Percentiles rank a stretch among this genome's conserved stretches.
phyloP scores from a whole-genome alignment of 2,113 vertebrate species.

The Columba janthina region DNA sequence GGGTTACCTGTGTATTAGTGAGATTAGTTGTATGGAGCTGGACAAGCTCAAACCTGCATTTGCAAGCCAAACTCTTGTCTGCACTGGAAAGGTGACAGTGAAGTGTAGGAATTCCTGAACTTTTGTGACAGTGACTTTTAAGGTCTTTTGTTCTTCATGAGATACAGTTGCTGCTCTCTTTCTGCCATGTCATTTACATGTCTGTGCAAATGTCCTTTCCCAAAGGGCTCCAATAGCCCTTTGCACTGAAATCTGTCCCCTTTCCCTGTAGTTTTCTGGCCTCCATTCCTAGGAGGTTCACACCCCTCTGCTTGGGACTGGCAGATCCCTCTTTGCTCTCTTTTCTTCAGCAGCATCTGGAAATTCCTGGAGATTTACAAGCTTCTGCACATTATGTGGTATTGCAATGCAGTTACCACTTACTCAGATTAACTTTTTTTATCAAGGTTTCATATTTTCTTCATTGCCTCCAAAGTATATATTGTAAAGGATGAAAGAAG shows the following conservation, averaged over 20 bases:
- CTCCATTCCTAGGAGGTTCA: background rate
- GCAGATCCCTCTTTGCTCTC: background rate
- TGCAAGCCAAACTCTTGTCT: background rate
- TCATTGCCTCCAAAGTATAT: background rate
- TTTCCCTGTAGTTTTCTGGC: background rate
- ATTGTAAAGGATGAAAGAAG: background rate
- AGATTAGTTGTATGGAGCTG: background rate
- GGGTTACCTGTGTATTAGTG: background rate
- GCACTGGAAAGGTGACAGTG: background rate
- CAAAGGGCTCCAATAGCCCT: background rate
- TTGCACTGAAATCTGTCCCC: background rate
- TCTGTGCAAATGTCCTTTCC: rapidly evolving
- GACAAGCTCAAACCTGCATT: background rate
- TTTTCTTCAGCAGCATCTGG: background rate
- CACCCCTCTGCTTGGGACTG: background rate
- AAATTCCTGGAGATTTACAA: background rate
- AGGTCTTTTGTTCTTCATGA: background rate
- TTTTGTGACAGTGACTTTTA: background rate
- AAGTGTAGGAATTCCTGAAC: background rate
- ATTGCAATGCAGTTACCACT: background rate
- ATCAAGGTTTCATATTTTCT: background rate
- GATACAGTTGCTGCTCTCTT: rapidly evolving
- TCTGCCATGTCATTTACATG: background rate
- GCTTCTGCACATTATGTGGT: background rate
- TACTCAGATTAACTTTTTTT: background rate